Base-by-base conservation (phyloP, 1,140 invertebrate genomes). In the Brachionus asplanchnoidis region DNA sequence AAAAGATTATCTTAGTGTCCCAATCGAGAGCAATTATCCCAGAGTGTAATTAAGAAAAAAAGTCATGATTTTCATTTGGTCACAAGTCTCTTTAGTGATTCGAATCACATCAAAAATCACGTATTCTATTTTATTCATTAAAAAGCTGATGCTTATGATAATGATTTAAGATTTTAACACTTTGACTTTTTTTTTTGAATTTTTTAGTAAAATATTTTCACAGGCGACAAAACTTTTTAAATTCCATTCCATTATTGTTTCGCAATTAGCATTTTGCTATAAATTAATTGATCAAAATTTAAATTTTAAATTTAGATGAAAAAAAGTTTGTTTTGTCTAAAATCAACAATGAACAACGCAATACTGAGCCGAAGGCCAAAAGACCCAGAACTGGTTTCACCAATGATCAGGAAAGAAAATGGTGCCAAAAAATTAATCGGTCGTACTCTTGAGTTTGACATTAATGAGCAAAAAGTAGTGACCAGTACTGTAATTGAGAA, bases 151-250 rank as follows among this genome's bases (percentile, higher is more conserved):
- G 14, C 1, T 68, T 32, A 68, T 68, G 66, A 68, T 68, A 68
- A 68, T 32, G 6, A 68, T 68, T 32, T 12, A 32, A 32, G 26
- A 68, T 68, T 68, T 68, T 68, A 68, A 40, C 66, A 68, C 66
- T 68, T 68, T 32, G 8, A 68, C 66, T 68, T 68, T 68, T 32
- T 66, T 66, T 68, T 32, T 68, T 68, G 32, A 68, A 32, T 68
- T 68, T 32, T 68, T 73, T 73, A 73, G 17, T 40, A 73, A 2
- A 42, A 20, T 42, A 42, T 40, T 73, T 40, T 40, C 68, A 73
- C n/a, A 73, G 68, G 36, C 36, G 68, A 40, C 3, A 73, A 40
- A 73, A 73, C 68, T 73, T 73, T 73, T 73, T 17, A 73, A 73
- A 73, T 73, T 73, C 68, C 68, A 73, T 68, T 68, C 32, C 12